These are phyloP conservation scores for Momotus momota DNA, from an alignment of 2,797 vertebrate genomes.

Conservation along the genomic window DNA sequence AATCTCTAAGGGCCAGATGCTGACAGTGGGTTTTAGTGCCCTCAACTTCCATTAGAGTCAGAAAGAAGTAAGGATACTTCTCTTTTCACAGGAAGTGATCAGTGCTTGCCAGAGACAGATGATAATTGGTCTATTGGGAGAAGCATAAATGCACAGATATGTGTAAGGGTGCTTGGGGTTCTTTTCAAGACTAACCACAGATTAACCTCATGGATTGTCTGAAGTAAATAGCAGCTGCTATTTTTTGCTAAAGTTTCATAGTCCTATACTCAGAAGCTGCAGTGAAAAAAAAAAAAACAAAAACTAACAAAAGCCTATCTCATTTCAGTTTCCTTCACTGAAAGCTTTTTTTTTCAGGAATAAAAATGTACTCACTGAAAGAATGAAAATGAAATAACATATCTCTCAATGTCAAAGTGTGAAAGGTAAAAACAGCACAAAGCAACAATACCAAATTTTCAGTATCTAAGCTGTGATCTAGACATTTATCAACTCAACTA, in stretches of 20 bases:
- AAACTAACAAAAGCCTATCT: background rate
- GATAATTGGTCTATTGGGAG: background rate
- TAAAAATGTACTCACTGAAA: background rate
- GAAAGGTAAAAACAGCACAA: background rate
- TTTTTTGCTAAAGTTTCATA: background rate
- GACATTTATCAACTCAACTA: background rate
- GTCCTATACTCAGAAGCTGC: background rate
- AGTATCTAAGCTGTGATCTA: background rate
- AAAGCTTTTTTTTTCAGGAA: background rate
- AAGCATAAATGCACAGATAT: background rate
- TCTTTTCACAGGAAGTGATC: background rate
- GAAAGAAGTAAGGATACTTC: background rate
- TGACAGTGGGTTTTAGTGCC: background rate
- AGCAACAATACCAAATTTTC: background rate
- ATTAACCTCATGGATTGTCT: background rate
- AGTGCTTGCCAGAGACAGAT: background rate
- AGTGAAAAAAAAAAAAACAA: background rate
- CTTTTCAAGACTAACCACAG: constrained; percentile 4
- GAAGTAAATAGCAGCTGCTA: background rate
- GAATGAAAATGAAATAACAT: constrained; percentile 12
- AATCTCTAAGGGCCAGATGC: constrained; percentile 39
- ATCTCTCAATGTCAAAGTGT: background rate
- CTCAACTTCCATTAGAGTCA: background rate
- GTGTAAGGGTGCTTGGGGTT: background rate
- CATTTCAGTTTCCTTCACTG: background rate